These are phyloP conservation scores for Platorchestia sp. DNA, from an alignment of 1,140 invertebrate genomes.

Conservation along the genomic window DNA sequence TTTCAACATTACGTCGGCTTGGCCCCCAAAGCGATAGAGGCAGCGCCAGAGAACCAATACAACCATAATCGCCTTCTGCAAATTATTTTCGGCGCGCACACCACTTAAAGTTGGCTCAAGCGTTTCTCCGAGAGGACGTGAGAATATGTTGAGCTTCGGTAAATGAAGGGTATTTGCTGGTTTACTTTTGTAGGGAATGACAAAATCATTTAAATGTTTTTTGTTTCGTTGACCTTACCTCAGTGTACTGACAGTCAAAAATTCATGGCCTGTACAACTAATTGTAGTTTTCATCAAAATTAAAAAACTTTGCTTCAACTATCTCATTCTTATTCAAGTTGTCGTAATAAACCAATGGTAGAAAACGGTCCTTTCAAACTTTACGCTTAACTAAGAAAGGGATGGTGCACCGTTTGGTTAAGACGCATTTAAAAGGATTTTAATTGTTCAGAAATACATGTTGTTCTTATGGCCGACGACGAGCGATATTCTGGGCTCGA, in stretches of 20 bases:
- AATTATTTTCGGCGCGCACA: neutral
- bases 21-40: conserved; percentile 2
- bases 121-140: neutral
- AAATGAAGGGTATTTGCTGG: too few relatives aligned
- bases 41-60: neutral
- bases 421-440: neutral
- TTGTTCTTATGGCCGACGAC: neutral
- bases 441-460: neutral
- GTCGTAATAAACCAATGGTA: too few relatives aligned
- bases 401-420: neutral
- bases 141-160: neutral
- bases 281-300: too few relatives aligned
- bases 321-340: too few relatives aligned
- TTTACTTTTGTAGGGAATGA: too few relatives aligned
- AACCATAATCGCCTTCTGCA: neutral
- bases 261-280: too few relatives aligned
- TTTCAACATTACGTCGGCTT: conserved; percentile 25
- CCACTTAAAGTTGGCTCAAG: neutral
- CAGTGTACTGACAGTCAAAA: too few relatives aligned
- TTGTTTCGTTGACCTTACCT: too few relatives aligned
- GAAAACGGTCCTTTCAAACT: neutral
- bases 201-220: too few relatives aligned
- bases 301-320: too few relatives aligned
- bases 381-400: neutral
- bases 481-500: neutral